Percentiles rank a stretch among this genome's conserved stretches.
Evolutionary conservation across 2,888 invertebrate species (phyloP).

Genomic region (Magallana nippona): DNA sequence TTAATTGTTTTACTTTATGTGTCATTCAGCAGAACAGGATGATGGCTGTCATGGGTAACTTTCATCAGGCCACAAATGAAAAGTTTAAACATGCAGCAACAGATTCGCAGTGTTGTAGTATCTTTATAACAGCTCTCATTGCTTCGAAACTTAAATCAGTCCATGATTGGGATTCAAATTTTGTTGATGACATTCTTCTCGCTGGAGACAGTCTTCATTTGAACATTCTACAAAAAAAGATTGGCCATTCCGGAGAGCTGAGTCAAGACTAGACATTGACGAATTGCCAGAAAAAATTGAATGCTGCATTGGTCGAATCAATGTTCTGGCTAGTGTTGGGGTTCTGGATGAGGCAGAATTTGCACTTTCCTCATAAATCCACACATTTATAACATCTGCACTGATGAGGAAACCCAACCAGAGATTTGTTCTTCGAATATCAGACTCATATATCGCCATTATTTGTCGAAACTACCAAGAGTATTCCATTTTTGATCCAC

Average conservation of each 20-base stretch:
- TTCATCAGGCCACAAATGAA: not conserved
- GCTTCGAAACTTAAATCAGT: not conserved
- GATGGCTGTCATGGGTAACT: not conserved
- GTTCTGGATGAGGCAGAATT: not conserved
- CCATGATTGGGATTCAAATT: not conserved
- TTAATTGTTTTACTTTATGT: too few relatives aligned
- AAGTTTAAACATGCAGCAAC: not conserved
- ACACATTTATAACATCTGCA: not conserved
- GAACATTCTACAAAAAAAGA: not conserved
- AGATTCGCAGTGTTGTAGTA: not conserved
- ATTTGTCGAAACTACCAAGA: not conserved
- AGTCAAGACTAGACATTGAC: not conserved
- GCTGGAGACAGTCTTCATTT: not conserved
- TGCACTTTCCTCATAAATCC: slow-evolving; percentile 1
- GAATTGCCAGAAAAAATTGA: slow-evolving; percentile 4
- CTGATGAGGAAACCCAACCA: not conserved
- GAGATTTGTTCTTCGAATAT: not conserved
- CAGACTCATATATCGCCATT: not conserved
- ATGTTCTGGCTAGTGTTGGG: not conserved
- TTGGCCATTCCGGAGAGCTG: not conserved
- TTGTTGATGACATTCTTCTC: not conserved
- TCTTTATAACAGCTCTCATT: not conserved
- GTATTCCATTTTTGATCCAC: not conserved
- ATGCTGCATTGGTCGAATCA: not conserved
- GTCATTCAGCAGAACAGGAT: not conserved